Base-by-base conservation (phyloP, 2,113 vertebrate genomes). In the Chlamydotis undulata region DNA sequence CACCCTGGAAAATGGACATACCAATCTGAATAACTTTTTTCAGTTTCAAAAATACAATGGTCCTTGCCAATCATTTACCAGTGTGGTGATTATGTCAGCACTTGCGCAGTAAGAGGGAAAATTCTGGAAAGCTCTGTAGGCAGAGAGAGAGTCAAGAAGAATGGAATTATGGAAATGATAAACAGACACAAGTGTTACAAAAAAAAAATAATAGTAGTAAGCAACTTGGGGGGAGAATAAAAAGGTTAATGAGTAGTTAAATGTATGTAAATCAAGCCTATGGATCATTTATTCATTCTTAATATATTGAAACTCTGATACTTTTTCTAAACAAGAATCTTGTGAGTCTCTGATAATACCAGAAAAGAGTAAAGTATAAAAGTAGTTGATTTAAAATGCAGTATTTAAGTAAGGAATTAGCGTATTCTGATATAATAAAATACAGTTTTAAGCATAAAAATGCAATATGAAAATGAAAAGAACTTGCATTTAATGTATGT, bases 161-260 rank as follows among this genome's bases (percentile, higher is more conserved):
- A 90, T 6, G 25, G 10, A 64, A 87, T 90, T 81, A 76, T 12
- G 55, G 28, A 93, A 94, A 37, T 50, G 23, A 23, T 64, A 94
- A 94, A 82, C 75, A 88, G 26, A 85, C 33, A 88, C 2, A 41
- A 57, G 11, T 56, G 59, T 39, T 47, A 85, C 12, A 59, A 78
- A 91, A 93, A 93, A 94, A 93, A 75, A 39, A 12, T 83, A 49
- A 49, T 47, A 73, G 43, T 19, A 61, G 12, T 47, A 95, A 96
- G 22, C 21, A 92, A 53, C 29, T 19, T 77, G 41, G 92, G n/a
- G 73, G 12, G 8, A 69, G 7, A 87, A 75, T 29, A 89, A 90
- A 93, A 25, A 61, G 12, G 10, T 47, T 81, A 89, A 86, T 55
- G 14, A 85, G 37, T 63, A 85, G 7, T 7, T 49, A 55, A 55